Conservation (phyloP, 2,797 vertebrate genomes). For the Gadopsis marmoratus region DNA sequence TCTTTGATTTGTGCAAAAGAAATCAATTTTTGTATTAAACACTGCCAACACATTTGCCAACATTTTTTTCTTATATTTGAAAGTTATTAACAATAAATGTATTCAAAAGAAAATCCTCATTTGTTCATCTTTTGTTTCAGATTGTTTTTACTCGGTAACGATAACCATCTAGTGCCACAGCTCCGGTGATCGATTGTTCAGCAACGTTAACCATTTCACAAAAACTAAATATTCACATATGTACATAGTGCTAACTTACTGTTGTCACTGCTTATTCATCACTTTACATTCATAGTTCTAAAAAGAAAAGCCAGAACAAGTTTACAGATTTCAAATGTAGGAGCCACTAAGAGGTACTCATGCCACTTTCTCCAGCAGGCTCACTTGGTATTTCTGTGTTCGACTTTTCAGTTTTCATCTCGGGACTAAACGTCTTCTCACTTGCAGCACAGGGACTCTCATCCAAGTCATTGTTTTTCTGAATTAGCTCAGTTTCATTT, state of each 20-base stretch:
- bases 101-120: slow-evolving; percentile 28
- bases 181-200: neutral
- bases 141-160: slow-evolving; percentile 20
- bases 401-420: slow-evolving; percentile 14
- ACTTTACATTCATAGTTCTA: neutral
- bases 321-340: neutral
- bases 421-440: slow-evolving; percentile 7
- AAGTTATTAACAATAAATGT: slow-evolving; percentile 80
- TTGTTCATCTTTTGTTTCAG: slow-evolving; percentile 13
- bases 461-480: slow-evolving; percentile 16
- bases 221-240: slow-evolving; percentile 47
- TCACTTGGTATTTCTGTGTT: slow-evolving; percentile 20
- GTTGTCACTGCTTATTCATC: neutral
- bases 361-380: slow-evolving; percentile 25
- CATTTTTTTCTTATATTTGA: slow-evolving; percentile 68
- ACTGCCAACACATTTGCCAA: slow-evolving; percentile 68
- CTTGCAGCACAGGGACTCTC: neutral
- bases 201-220: slow-evolving; percentile 2
- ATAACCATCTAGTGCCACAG: neutral
- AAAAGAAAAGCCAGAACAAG: neutral
- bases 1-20: slow-evolving; percentile 52
- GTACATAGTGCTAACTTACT: neutral
- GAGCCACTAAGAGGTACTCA: neutral
- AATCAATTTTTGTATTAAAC: slow-evolving; percentile 74
- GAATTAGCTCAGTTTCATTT: slow-evolving; percentile 1